Base-by-base conservation (phyloP, 2,888 invertebrate species). In the Folsomia manolachei region DNA sequence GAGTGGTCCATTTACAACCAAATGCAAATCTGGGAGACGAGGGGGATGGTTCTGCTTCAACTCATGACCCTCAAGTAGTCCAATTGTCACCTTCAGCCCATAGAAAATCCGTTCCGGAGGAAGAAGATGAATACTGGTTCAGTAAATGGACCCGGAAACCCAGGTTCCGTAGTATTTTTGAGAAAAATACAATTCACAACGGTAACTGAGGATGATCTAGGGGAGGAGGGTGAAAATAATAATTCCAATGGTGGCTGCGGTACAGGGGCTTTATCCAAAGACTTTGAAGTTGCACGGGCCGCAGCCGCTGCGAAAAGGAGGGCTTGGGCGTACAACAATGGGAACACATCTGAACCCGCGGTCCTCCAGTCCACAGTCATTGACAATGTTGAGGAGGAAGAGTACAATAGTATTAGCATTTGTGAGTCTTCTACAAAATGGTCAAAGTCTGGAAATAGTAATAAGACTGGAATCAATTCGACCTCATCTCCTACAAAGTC, bases 81-180 rank as follows among this genome's bases (percentile, higher is more conserved):
- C 78, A 80, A 66, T 56, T 75, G 1, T 9, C 18, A 11, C 25
- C 53, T 39, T 9, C 52, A 21, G 24, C 27, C 7, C 14, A 19
- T 39, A 25, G 27, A 25, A 27, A 63, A 27, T n/a, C 63, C 4
- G 21, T 25, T 7, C 62, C 53, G 1, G 77, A 80, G 9, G 78
- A 78, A n/a, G 80, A 84, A 24, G 86, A 85, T 76, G 85, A 85
- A 74, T 86, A 86, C 76, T 86, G 85, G 85, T 86, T 86, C 80
- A 84, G 84, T 19, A 83, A 84, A 78, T 85, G 85, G 84, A 85
- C 83, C 76, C 83, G 83, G 75, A 84, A 85, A 25, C 81, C 85
- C 23, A 83, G 83, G 80, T 81, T 82, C 56, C 83, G 72, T 11
- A 74, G 72, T 51, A 77, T 77, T 68, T 77, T 77, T 64, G 71